These are phyloP conservation scores for Tetramorium alpestre DNA, from an alignment of 1,140 invertebrate species.

Conservation along the genomic window DNA sequence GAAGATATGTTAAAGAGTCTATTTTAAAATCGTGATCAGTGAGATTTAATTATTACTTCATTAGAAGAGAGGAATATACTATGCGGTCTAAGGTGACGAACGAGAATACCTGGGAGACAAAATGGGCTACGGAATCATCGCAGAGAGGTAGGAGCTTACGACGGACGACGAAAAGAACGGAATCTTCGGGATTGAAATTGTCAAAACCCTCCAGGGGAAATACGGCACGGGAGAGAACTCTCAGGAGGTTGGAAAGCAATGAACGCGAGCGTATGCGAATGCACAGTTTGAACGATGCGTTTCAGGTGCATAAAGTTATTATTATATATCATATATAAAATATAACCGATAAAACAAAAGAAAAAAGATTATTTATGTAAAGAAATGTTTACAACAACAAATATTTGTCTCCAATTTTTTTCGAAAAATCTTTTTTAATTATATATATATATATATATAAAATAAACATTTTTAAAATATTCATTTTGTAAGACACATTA, in stretches of 20 bases:
- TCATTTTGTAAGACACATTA: conserved; percentile 3
- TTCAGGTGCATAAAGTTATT: conserved; percentile 88
- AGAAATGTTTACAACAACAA: neutral
- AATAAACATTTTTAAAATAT: neutral
- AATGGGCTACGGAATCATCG: conserved; percentile 72
- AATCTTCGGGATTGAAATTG: conserved; percentile 70
- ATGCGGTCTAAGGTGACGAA: conserved; percentile 78
- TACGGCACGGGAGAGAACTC: conserved; percentile 90
- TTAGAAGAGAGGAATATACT: conserved; percentile 19
- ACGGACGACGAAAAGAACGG: conserved; percentile 60
- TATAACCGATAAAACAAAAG: neutral
- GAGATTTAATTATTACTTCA: conserved; percentile 9
- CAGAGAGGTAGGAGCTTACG: conserved; percentile 57
- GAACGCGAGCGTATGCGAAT: conserved; percentile 96
- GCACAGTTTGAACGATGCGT: conserved; percentile 97
- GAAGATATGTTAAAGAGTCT: neutral
- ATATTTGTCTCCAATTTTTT: neutral
- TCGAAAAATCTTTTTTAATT: neutral
- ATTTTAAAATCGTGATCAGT: neutral
- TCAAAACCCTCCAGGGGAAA: conserved; percentile 69
- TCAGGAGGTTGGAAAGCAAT: conserved; percentile 95
- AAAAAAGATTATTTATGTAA: neutral
- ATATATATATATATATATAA: neutral
- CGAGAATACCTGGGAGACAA: conserved; percentile 69
- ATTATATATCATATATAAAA: neutral